Evolutionary conservation across 1,140 invertebrate species (phyloP).

Genomic region (Panagrolaimus sp.): DNA sequence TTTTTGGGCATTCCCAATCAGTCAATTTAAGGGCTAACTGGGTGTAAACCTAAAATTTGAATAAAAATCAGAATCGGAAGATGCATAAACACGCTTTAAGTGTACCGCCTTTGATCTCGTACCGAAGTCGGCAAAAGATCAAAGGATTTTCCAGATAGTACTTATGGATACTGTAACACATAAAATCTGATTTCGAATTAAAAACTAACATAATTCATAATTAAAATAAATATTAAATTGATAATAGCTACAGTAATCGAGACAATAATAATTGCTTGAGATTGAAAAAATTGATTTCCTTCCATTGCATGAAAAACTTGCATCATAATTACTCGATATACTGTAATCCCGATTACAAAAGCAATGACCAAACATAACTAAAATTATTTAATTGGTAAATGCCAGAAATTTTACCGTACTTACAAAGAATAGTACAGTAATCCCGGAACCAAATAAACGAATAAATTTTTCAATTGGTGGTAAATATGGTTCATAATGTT

Average conservation of each 20-base stretch:
- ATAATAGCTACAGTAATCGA: conserved; percentile 12
- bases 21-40: conserved; percentile 81
- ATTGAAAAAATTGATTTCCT: background rate
- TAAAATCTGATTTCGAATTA: background rate
- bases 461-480: conserved; percentile 38
- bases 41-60: conserved; percentile 65
- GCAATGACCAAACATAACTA: conserved; percentile 4
- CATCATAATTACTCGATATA: background rate
- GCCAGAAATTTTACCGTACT: no score
- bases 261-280: background rate
- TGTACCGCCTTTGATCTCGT: background rate
- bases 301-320: background rate
- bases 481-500: conserved; percentile 51
- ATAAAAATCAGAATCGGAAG: background rate
- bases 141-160: no score
- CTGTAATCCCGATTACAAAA: background rate
- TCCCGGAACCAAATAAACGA: conserved; percentile 37
- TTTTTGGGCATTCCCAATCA: conserved; percentile 80
- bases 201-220: background rate
- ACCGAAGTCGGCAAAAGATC: background rate
- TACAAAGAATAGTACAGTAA: conserved; percentile 58
- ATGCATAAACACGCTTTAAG: background rate
- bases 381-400: background rate
- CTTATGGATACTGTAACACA: background rate
- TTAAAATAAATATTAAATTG: conserved; percentile 15